phyloP scores from a whole-genome alignment of 2,888 invertebrate genomes.

The Cyclophora albipunctata region DNA sequence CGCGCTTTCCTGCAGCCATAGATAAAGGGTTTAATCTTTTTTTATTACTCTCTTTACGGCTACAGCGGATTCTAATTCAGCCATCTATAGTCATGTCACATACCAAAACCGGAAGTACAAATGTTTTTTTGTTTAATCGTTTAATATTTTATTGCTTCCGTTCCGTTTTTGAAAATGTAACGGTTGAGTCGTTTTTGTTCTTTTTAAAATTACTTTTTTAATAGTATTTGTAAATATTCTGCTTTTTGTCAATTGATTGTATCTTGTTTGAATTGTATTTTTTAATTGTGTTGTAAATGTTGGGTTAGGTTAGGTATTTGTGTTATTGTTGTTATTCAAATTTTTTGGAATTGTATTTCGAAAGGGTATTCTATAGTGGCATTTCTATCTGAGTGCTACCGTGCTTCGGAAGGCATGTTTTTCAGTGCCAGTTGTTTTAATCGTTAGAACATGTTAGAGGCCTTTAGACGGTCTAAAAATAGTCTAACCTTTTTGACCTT shows the following conservation, averaged over 20 bases:
- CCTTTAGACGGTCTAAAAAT: no score
- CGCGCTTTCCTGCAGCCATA: conserved; percentile 46
- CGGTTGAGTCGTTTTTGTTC: conserved; percentile 23
- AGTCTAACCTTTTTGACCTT: no score
- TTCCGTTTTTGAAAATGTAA: conserved; percentile 35
- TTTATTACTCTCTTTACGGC: conserved; percentile 4
- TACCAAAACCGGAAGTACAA: conserved; percentile 50
- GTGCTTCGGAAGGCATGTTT: no score
- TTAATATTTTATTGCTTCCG: conserved; percentile 57
- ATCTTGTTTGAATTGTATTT: no score
- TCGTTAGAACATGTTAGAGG: no score
- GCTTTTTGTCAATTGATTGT: conserved; percentile 5
- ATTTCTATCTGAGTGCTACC: no score
- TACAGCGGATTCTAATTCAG: conserved; percentile 39
- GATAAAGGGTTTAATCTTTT: conserved; percentile 47
- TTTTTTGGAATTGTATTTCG: no score
- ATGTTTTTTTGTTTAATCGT: conserved; percentile 47
- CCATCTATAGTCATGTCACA: conserved; percentile 62
- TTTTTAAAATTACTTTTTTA: conserved; percentile 10
- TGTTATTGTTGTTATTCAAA: no score
- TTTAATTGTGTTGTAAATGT: no score
- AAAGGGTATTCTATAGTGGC: no score
- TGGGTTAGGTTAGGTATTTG: no score
- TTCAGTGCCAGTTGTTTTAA: no score
- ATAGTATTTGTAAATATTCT: background rate